Base-by-base conservation (phyloP, 2,888 invertebrate genomes). In the Papilio demoleus region DNA sequence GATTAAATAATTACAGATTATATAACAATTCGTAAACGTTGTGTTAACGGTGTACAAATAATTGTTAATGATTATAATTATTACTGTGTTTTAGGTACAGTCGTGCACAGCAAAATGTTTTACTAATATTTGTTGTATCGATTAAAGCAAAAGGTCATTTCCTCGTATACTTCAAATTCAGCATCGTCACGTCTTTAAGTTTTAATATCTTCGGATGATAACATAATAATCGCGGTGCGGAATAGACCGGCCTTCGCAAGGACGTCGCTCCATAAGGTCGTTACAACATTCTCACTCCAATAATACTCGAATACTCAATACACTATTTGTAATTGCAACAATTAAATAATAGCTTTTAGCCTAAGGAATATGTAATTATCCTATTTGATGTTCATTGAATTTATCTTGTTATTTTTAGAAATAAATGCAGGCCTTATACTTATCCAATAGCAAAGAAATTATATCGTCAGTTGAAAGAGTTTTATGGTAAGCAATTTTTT, bases 121-220 rank as follows among this genome's bases (percentile, higher is more conserved):
- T 84, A 86, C 82, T 82, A 85, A 85, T 88, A 83, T 87, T 85
- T 86, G 81, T 88, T 85, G 87, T 83, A 84, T 83, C 79, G 81
- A 86, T 85, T 85, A 82, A 80, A 83, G 86, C 79, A 87, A 88
- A 90, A 90, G 89, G 90, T 88, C 87, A 89, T 83, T 92, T 92
- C 91, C 91, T 90, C 78, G 81, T 79, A 80, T 80, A 84, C 76
- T 77, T 81, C 74, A 77, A 81, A 83, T 84, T 85, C 84, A 84
- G 82, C 83, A 84, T 87, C 87, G 85, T 85, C 77, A 77, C 75
- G 76, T 77, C 80, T 81, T 73, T 74, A 76, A 74, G 77, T 75
- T 82, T 79, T 71, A 80, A 81, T 81, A 80, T 81, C 78, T 78
- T 78, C 77, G 77, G 74, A 79, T 81, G 78, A 81, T 75, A 76